Base-by-base conservation (phyloP, 2,113 vertebrate genomes). In the Zingel zingel region DNA sequence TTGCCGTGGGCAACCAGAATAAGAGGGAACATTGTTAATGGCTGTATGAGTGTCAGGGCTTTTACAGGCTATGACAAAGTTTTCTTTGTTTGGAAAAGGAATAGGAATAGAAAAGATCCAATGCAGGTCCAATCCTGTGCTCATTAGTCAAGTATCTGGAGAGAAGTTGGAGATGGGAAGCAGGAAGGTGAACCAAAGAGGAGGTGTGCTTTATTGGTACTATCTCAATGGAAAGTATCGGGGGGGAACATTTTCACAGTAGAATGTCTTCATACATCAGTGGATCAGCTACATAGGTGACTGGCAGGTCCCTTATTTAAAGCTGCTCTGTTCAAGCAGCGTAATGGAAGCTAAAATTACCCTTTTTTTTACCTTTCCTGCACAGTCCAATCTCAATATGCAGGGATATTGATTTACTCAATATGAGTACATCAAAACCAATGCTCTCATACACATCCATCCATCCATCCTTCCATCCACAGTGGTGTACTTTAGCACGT, bases 111-210 rank as follows among this genome's bases (percentile, higher is more conserved):
- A 33, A 72, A 54, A 62, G 56, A 25, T 78, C 66, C 36, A 25
- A 1, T 2, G 47, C 51, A 15, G 48, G 51, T 61, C 12, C 74
- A 18, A 73, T n/a, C 61, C 77, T 21, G 63, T n/a, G 5, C 53
- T 81, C 73, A 77, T 89, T 68, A 78, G 39, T 50, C 27, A 12
- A 59, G n/a, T 61, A 19, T 13, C 56, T 75, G 53, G 62, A 61
- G 39, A 69, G 50, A 68, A 18, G 48, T 11, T 64, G 51, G 45
- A 76, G 39, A 77, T 65, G 13, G 36, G 6, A 73, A 14, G 39
- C 16, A 18, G 25, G 50, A 63, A 48, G n/a, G 4, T 62, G 30
- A 62, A 62, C 62, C 62, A 53, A 74, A 74, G 23, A 45, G 33
- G 9, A 70, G 30, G 43, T 23, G 23, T 23, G 13, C 71, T 83